Base-by-base conservation (phyloP, 2,797 vertebrate species). In the Synanceia verrucosa region DNA sequence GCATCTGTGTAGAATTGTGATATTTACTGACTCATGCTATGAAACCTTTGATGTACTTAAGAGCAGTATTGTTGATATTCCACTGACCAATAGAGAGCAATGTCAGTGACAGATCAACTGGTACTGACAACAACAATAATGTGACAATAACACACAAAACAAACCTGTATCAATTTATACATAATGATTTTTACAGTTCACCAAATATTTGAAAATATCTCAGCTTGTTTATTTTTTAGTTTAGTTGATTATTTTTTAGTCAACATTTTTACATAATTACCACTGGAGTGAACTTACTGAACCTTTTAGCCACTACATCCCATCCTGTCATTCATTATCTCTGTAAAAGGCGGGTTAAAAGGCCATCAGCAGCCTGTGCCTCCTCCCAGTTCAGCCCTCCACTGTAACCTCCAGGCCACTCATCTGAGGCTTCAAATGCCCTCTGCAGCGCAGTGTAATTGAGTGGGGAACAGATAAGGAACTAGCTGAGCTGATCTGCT, bases 391-490 rank as follows among this genome's bases (percentile, higher is more conserved):
- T 51, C 81, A 79, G 84, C 62, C 70, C n/a, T n/a, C n/a, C 77
- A 57, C 37, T 79, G 76, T 83, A 89, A 90, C 88, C 75, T 80
- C 85, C 82, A 83, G 88, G 78, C 84, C 75, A 60, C 83, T 79
- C 55, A 70, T 87, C 83, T 78, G 82, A 83, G 78, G 78, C 86
- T 86, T 88, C 73, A 75, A 82, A 86, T 91, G 86, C 84, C 82
- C 84, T 82, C 70, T 85, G 76, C 72, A 84, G 76, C 13, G 5
- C 83, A 57, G 89, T 77, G 84, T 94, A 92, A 94, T 91, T 92
- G 90, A 94, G 89, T 92, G 86, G 83, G 75, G 80, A 82, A 52
- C 82, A 88, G 94, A 94, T 94, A 94, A 94, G 91, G 82, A 90
- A 86, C 85, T 88, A 76, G 88, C 89, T 75, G 83, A 70, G 70